Base-by-base conservation (phyloP, 2,888 invertebrate species). In the Tricholauxania praeusta region DNA sequence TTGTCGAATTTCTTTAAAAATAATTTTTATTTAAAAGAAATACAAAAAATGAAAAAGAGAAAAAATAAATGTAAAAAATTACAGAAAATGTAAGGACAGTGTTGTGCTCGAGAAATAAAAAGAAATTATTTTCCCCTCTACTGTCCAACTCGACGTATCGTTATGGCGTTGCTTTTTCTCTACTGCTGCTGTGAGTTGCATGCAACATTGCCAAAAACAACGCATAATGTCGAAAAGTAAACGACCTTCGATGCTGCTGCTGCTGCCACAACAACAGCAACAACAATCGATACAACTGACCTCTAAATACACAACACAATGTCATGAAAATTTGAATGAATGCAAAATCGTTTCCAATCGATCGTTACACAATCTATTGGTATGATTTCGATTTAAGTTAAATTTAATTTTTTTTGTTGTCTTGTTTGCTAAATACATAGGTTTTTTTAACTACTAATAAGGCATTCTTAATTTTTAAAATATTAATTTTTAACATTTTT, bases 371-470 rank as follows among this genome's bases (percentile, higher is more conserved):
- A 77, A 69, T 70, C 70, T 84, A 85, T 86, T 86, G 86, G 86
- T 86, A 86, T 86, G 86, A 86, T 84, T 86, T 86, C 84, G 85
- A 84, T 84, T 85, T 86, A 84, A 83, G 85, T 84, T 85, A 71
- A 39, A 39, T 78, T 76, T 72, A 70, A 49, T 72, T 73, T 71
- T 72, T 62, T 59, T 72, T 67, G 66, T n/a, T 71, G 39, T 71
- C 72, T 71, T 66, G 17, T 68, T 65, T 75, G 71, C 73, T 65
- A 48, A 32, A 66, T n/a, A n/a, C n/a, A n/a, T 47, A 62, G 53
- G 52, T 57, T 22, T 47, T 32, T 74, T 55, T 71, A 32, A 53
- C 48, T 67, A n/a, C 12, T 14, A 57, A 17, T 39, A 47, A 55
- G 57, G 12, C n/a, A 49, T 57, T 22, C 59, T 59, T 55, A 64